phyloP scores from a whole-genome alignment of 2,113 vertebrate genomes.

The Todiramphus saurophagus region DNA sequence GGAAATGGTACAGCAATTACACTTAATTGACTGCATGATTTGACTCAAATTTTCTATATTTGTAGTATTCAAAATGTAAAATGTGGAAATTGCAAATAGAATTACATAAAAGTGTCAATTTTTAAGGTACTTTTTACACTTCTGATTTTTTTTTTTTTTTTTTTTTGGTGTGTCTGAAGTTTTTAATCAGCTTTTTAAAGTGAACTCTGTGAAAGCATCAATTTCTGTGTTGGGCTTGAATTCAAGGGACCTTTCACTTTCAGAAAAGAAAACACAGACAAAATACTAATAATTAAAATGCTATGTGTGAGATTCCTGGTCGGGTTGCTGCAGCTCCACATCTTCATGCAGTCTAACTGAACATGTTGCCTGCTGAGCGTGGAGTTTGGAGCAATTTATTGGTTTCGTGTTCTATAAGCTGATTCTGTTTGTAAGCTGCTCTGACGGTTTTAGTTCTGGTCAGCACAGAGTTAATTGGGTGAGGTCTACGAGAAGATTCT shows the following conservation, averaged over 20 bases:
- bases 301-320: background rate
- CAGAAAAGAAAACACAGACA: background rate
- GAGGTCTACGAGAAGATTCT: background rate
- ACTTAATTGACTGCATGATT: background rate
- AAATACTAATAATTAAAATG: background rate
- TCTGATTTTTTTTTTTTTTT: background rate
- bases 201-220: background rate
- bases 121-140: background rate
- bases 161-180: background rate
- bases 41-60: background rate
- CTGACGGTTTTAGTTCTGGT: background rate
- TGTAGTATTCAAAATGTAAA: background rate
- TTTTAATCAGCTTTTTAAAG: background rate
- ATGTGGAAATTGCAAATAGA: background rate
- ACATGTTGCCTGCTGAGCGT: background rate
- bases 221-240: background rate
- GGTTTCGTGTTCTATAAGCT: background rate
- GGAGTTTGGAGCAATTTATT: background rate
- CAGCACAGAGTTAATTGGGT: background rate
- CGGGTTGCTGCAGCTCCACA: background rate
- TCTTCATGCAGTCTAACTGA: background rate
- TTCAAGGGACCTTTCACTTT: background rate
- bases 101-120: background rate
- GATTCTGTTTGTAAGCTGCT: accelerated
- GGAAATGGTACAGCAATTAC: background rate